These are phyloP conservation scores for Cygnus olor DNA, from an alignment of 2,797 vertebrate genomes.

Conservation along the genomic window DNA sequence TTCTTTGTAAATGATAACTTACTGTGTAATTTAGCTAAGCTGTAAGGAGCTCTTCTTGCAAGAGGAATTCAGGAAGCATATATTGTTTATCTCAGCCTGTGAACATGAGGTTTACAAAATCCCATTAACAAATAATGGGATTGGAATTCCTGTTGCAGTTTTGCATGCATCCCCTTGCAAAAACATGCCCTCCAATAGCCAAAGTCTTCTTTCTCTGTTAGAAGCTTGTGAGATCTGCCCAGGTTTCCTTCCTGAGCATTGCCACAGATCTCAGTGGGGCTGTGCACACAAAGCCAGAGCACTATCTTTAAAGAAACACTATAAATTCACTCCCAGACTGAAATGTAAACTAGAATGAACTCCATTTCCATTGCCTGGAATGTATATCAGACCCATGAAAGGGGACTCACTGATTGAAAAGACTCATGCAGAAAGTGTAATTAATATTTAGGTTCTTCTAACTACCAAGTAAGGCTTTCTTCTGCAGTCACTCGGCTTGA, in stretches of 20 bases:
- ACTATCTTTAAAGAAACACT: not conserved
- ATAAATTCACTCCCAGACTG: constrained; percentile 4
- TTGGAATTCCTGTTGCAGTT: constrained; percentile 61
- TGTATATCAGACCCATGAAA: not conserved
- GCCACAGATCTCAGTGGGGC: not conserved
- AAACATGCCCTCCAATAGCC: not conserved
- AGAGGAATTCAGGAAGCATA: constrained; percentile 48
- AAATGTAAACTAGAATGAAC: constrained; percentile 7
- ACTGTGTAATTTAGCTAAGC: constrained; percentile 48
- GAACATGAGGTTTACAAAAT: constrained; percentile 70
- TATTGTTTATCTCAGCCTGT: constrained; percentile 59
- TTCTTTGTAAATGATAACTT: constrained; percentile 62
- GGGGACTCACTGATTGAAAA: not conserved
- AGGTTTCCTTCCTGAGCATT: not conserved
- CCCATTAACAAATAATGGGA: constrained; percentile 74
- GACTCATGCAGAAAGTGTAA: not conserved
- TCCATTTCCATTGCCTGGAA: not conserved
- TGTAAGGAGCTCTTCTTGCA: constrained; percentile 52
- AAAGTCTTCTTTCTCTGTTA: not conserved
- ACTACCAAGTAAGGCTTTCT: not conserved
- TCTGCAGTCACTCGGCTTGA: accelerated
- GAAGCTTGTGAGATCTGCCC: not conserved
- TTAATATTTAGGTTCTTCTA: constrained; percentile 16
- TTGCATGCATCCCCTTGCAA: constrained; percentile 43
- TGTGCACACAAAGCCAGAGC: not conserved